These are phyloP conservation scores for Andrena marginata DNA, from an alignment of 2,888 invertebrate species.

Conservation along the genomic window DNA sequence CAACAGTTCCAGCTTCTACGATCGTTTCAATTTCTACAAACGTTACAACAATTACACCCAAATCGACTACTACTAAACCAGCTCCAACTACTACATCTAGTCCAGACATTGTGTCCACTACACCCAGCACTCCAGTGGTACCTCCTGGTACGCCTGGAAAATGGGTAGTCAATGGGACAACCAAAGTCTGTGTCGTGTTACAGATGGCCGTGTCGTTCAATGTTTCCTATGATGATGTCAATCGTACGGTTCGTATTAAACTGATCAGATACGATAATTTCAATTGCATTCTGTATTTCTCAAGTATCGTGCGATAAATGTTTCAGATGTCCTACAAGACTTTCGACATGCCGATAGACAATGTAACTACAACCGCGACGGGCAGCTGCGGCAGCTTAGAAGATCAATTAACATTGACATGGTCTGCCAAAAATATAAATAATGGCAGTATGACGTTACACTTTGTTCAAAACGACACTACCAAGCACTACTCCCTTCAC, in stretches of 20 bases:
- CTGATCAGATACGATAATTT: not conserved
- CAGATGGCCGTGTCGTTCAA: slow-evolving; percentile 89
- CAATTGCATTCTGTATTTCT: not conserved
- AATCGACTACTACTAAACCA: slow-evolving; percentile 2
- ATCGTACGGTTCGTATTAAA: slow-evolving; percentile 55
- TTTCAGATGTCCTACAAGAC: slow-evolving; percentile 29
- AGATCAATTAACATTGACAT: slow-evolving; percentile 82
- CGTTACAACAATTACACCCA: not conserved
- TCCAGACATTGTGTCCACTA: slow-evolving; percentile 73
- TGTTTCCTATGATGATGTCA: slow-evolving; percentile 86
- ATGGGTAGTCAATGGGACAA: slow-evolving; percentile 86
- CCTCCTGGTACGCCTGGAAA: slow-evolving; percentile 83
- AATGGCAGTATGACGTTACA: slow-evolving; percentile 80
- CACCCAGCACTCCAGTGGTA: not conserved
- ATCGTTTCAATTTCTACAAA: not conserved
- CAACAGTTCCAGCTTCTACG: not conserved
- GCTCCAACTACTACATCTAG: slow-evolving; percentile 79
- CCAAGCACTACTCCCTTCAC: slow-evolving; percentile 76
- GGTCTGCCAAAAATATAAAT: slow-evolving; percentile 75
- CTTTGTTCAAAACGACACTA: slow-evolving; percentile 84
- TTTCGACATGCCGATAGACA: slow-evolving; percentile 84
- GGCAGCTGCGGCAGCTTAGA: slow-evolving; percentile 83
- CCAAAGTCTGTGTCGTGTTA: slow-evolving; percentile 88
- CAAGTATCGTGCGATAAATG: not conserved
- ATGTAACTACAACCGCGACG: slow-evolving; percentile 79